A percentile compares a stretch with the other conserved stretches of the same genome.
Evolutionary conservation across 1,140 invertebrate genomes (phyloP).

Genomic region (Diachasmimorpha longicaudata): DNA sequence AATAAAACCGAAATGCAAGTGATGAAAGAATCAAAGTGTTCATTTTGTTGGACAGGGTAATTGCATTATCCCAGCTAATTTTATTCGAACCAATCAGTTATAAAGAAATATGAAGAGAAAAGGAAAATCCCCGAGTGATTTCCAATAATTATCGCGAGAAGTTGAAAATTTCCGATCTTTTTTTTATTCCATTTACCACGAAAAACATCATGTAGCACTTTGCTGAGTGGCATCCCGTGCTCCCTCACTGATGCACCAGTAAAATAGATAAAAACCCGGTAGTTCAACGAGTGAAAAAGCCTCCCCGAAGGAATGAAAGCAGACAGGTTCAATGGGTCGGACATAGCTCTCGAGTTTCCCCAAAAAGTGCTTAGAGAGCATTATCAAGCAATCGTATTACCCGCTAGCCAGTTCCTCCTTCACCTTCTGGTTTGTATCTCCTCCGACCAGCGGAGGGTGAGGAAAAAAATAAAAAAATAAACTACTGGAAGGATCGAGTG

Average conservation of each 20-base stretch:
- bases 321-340: conserved; percentile 19
- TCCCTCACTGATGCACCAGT: neutral
- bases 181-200: neutral
- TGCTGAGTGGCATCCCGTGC: neutral
- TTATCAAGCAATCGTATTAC: conserved; percentile 20
- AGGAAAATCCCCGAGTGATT: neutral
- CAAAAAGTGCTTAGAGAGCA: conserved; percentile 19
- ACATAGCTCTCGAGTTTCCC: conserved; percentile 17
- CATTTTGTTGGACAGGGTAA: too few relatives aligned
- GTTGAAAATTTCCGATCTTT: conserved; percentile 13
- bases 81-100: too few relatives aligned
- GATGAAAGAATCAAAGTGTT: too few relatives aligned
- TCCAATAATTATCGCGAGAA: too few relatives aligned
- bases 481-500: neutral
- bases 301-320: neutral
- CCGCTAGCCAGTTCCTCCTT: neutral
- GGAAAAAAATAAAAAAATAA: neutral
- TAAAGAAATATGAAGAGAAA: neutral
- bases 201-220: neutral
- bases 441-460: neutral
- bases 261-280: conserved; percentile 3
- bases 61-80: too few relatives aligned
- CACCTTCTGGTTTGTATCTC: conserved; percentile 4
- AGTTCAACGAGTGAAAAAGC: neutral
- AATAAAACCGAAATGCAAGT: too few relatives aligned